Evolutionary conservation across 2,888 invertebrate species (phyloP).

Genomic region (Eupithecia tripunctaria): DNA sequence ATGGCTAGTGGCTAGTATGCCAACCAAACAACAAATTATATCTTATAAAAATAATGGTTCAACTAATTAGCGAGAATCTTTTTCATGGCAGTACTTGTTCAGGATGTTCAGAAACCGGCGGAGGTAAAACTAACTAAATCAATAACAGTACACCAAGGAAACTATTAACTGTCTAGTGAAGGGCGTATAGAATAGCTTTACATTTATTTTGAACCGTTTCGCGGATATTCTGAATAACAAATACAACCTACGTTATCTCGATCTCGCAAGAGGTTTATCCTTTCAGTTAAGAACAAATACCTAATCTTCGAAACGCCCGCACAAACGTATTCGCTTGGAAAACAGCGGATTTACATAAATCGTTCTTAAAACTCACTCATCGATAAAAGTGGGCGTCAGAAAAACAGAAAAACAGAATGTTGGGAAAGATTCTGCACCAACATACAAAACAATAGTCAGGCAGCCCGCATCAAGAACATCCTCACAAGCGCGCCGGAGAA

Average conservation of each 20-base stretch:
- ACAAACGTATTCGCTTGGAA: not conserved
- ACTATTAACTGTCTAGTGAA: not conserved
- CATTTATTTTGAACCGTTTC: not conserved
- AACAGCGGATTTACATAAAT: conserved; percentile 5
- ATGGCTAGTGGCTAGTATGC: no score
- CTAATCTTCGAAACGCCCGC: not conserved
- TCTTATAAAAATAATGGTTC: not conserved
- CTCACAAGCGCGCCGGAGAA: no score
- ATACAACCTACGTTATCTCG: not conserved
- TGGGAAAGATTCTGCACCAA: no score
- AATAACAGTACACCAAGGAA: not conserved
- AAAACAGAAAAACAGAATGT: no score
- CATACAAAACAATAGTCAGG: no score
- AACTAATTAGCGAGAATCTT: not conserved
- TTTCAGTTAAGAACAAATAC: not conserved
- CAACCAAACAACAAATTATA: not conserved
- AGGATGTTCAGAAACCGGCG: not conserved
- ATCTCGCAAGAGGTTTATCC: not conserved
- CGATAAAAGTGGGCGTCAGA: not conserved
- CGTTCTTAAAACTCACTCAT: not conserved
- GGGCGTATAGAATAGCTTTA: not conserved
- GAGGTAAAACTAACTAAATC: not conserved
- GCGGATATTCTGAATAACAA: not conserved
- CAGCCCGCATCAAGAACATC: no score
- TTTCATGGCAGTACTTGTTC: not conserved